Evolutionary conservation across 2,113 vertebrate genomes (phyloP).

Genomic region (Galbula dea): DNA sequence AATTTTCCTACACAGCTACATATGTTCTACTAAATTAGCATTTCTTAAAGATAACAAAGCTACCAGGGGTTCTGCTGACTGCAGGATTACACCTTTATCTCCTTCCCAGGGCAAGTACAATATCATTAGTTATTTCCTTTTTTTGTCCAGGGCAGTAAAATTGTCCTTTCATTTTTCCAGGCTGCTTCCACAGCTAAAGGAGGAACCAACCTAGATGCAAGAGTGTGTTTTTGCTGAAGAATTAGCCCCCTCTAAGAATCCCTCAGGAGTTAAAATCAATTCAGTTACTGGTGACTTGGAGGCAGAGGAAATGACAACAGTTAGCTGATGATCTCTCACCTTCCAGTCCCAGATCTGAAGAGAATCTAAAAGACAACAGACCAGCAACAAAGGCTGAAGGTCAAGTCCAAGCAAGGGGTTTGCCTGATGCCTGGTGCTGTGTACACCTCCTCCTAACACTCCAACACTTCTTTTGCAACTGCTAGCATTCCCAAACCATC

Average conservation of each 20-base stretch:
- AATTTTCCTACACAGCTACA: neutral
- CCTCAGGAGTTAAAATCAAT: slow-evolving; percentile 38
- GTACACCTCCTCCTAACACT: neutral
- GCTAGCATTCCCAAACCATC: slow-evolving; percentile 2
- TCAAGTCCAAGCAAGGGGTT: neutral
- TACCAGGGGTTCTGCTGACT: slow-evolving; percentile 1
- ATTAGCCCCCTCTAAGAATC: neutral
- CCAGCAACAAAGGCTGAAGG: neutral
- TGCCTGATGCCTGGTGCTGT: neutral
- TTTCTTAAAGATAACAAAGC: slow-evolving; percentile 27
- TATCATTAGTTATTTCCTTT: neutral
- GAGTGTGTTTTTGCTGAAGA: neutral
- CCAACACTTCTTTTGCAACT: neutral
- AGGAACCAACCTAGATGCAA: too few relatives aligned
- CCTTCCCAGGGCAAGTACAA: neutral
- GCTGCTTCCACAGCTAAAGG: neutral
- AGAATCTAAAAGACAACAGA: neutral
- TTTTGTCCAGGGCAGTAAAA: neutral
- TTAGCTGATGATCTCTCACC: neutral
- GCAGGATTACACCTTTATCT: slow-evolving; percentile 5
- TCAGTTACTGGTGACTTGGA: slow-evolving; percentile 23
- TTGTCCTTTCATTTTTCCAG: slow-evolving; percentile 2
- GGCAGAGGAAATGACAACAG: slow-evolving; percentile 24
- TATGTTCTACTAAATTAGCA: neutral
- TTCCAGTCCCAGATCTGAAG: neutral